Evolutionary conservation across 2,888 invertebrate species (phyloP).

Genomic region (Gastracanthus pulcherrimus): DNA sequence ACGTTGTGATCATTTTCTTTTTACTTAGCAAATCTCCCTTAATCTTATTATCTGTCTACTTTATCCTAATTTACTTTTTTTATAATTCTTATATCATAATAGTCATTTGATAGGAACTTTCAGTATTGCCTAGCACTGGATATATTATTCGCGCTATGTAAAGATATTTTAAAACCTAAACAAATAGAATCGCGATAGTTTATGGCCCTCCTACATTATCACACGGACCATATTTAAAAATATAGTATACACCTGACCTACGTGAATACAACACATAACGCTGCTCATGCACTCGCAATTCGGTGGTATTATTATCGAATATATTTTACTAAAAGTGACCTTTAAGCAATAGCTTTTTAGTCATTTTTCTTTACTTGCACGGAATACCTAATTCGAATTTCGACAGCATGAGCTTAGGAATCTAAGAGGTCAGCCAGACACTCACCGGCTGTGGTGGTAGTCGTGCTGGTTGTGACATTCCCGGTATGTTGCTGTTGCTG

Average conservation of each 20-base stretch:
- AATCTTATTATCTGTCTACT: slow-evolving; percentile 51
- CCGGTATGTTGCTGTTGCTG: slow-evolving; percentile 74
- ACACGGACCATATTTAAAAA: slow-evolving; percentile 72
- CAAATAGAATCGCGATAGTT: slow-evolving; percentile 64
- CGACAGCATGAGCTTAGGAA: slow-evolving; percentile 68
- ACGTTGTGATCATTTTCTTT: slow-evolving; percentile 39
- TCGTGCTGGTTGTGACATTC: slow-evolving; percentile 71
- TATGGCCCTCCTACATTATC: slow-evolving; percentile 75
- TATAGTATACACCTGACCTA: slow-evolving; percentile 61
- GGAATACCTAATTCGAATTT: slow-evolving; percentile 53
- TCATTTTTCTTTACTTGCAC: slow-evolving; percentile 38
- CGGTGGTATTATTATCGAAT: slow-evolving; percentile 50
- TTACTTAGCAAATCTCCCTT: slow-evolving; percentile 58
- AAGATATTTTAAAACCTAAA: slow-evolving; percentile 60
- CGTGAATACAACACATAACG: slow-evolving; percentile 61
- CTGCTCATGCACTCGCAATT: slow-evolving; percentile 61
- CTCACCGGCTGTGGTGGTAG: slow-evolving; percentile 78
- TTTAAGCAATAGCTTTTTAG: slow-evolving; percentile 51
- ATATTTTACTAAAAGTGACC: slow-evolving; percentile 50
- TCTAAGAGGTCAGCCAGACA: slow-evolving; percentile 77
- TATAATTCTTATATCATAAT: slow-evolving; percentile 70
- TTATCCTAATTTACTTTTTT: slow-evolving; percentile 57
- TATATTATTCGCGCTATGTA: slow-evolving; percentile 73
- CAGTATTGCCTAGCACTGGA: slow-evolving; percentile 77
- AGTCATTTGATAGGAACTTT: slow-evolving; percentile 77